Percentiles rank a stretch among this genome's conserved stretches.
Conservation (phyloP, 2,113 vertebrate species). For the Acanthisitta chloris region DNA sequence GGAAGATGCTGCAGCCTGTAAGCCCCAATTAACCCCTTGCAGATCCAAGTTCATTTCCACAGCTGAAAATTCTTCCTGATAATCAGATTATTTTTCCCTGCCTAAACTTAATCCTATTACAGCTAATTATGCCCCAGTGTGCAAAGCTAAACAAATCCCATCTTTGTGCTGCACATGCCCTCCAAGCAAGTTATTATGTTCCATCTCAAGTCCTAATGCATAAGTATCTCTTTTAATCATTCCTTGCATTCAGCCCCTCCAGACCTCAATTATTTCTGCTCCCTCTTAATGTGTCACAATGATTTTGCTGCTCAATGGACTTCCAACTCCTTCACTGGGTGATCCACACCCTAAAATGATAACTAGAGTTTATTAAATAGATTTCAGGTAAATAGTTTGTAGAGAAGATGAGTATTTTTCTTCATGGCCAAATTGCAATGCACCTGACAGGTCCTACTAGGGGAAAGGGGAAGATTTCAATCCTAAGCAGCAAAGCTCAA, state of each 20-base stretch:
- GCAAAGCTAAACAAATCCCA: conserved; percentile 24
- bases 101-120: conserved; percentile 32
- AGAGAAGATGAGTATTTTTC: not conserved
- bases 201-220: conserved; percentile 1
- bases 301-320: not conserved
- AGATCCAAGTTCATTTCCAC: not conserved
- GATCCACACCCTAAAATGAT: not conserved
- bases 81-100: conserved; percentile 26
- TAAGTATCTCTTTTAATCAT: conserved; percentile 51
- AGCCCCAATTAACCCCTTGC: not conserved
- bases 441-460: not conserved
- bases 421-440: not conserved
- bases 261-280: conserved; percentile 61
- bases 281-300: not conserved
- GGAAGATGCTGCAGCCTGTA: not conserved
- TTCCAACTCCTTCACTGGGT: not conserved
- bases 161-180: conserved; percentile 9
- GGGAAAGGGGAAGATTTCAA: not conserved
- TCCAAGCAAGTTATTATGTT: conserved; percentile 43
- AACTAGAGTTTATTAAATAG: not conserved
- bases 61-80: not conserved
- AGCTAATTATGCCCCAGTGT: conserved; percentile 24
- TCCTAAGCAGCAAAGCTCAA: not conserved
- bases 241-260: conserved; percentile 35
- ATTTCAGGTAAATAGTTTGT: not conserved